Base-by-base conservation (phyloP, 2,888 invertebrate species). In the Meandrusa payeni region DNA sequence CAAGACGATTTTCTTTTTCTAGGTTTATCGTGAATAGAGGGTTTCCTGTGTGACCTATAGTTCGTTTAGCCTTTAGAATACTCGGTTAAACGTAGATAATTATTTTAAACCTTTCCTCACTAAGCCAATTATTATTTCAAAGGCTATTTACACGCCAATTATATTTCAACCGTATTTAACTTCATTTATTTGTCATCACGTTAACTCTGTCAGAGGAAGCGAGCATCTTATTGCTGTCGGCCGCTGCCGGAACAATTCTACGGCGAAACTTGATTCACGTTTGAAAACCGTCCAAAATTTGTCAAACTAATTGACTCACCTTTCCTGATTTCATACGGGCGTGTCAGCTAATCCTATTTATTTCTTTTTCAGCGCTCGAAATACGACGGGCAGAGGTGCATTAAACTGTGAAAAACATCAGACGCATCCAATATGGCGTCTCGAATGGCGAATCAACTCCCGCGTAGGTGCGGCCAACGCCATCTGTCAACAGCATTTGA, bases 331-430 rank as follows among this genome's bases (percentile, higher is more conserved):
- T 56, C 63, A 59, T 64, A 67, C 64, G 64, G 64, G 64, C 64
- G 34, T 47, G 48, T 42, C 46, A 26, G 61, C 74, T 79, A 66
- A 82, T 68, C 55, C 51, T 49, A 64, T 51, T 69, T 72, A 61
- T 57, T 80, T 82, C 79, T 67, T 78, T 81, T 85, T 67, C 83
- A 83, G 85, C 54, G 64, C 61, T 75, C 75, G 71, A 81, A 76
- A 75, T 74, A 68, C 70, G 64, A 61, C 68, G 56, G 54, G 68
- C 66, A 58, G 61, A 68, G 52, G 64, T 64, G 62, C 69, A 66
- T 70, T 73, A 74, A 74, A 72, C 74, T 65, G 77, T 75, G 78
- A 77, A 80, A 79, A 78, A 76, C 66, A 74, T 73, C 72, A 70
- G 62, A 71, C 57, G 65, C 52, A 53, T 38, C 12, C 70, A 83